Conservation (phyloP, 2,797 vertebrate species). For the Sebastiscus albofasciatus region DNA sequence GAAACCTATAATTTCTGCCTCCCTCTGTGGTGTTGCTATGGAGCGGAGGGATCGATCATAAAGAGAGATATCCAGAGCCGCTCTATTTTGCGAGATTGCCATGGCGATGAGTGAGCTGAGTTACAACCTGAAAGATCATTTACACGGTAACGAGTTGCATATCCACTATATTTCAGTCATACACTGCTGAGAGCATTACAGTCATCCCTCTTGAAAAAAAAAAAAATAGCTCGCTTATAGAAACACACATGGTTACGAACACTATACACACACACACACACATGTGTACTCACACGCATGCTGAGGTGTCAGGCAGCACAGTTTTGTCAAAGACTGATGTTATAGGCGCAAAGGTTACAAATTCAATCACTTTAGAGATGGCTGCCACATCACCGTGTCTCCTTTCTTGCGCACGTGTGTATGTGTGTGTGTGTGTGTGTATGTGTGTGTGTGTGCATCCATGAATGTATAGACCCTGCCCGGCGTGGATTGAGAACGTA, state of each 20-base stretch:
- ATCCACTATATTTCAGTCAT: conserved; percentile 3
- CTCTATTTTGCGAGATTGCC: conserved; percentile 45
- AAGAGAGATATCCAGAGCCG: conserved; percentile 59
- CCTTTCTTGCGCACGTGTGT: not conserved
- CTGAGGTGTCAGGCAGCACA: conserved; percentile 16
- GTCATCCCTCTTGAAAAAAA: not conserved
- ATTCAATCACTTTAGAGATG: conserved; percentile 73
- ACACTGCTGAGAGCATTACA: not conserved
- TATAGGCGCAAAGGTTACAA: conserved; percentile 69
- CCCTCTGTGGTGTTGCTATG: conserved; percentile 36
- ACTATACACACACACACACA: not conserved
- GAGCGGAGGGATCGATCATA: conserved; percentile 62
- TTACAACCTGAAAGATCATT: conserved; percentile 36
- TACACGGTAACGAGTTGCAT: conserved; percentile 24
- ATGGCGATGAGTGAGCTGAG: conserved; percentile 42
- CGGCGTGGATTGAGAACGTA: conserved; percentile 4
- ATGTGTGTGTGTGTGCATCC: not conserved
- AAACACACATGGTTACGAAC: not conserved
- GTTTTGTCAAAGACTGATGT: conserved; percentile 67
- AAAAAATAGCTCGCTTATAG: not conserved
- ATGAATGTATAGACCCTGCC: not conserved
- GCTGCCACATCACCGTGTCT: conserved; percentile 45
- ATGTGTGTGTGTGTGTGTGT: not conserved
- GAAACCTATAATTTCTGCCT: conserved; percentile 76
- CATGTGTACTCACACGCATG: not conserved